These are phyloP conservation scores for Agelas oroides DNA, from an alignment of 37 sponge, comb jelly and placozoan genomes.

Conservation along the genomic window DNA sequence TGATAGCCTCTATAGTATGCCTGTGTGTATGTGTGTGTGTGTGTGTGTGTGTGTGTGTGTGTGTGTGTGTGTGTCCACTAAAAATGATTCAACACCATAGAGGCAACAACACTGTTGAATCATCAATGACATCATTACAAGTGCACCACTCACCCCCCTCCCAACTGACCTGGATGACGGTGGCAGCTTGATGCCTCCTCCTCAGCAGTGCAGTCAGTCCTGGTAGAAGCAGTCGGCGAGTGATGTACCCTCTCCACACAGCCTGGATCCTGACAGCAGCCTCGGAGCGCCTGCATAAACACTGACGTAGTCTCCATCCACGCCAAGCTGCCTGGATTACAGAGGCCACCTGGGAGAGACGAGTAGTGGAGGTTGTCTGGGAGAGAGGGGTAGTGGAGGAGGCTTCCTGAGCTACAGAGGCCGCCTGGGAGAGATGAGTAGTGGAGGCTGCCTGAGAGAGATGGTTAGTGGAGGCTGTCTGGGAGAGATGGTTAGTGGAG, in stretches of 20 bases:
- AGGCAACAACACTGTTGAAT: no score
- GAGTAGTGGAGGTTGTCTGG: neutral
- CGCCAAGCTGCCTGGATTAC: slow-evolving; percentile 28
- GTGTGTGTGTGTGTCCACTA: neutral
- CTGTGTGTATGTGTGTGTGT: slow-evolving; percentile 10
- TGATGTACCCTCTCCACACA: slow-evolving; percentile 39
- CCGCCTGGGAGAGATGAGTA: no score
- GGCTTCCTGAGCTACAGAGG: no score
- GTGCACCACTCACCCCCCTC: neutral
- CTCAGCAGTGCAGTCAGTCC: neutral
- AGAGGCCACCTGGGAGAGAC: neutral
- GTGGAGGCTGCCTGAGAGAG: no score
- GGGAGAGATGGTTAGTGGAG: neutral
- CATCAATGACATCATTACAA: neutral
- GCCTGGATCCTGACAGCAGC: slow-evolving; percentile 48
- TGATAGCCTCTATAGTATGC: neutral
- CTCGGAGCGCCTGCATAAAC: neutral
- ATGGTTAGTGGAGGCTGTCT: no score
- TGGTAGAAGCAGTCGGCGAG: neutral
- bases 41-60: neutral
- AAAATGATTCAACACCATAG: neutral
- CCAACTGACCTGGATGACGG: slow-evolving; percentile 29
- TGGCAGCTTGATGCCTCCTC: slow-evolving; percentile 23
- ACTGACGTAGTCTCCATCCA: slow-evolving; percentile 17
- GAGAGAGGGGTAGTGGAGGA: no score